Evolutionary conservation across 2,888 invertebrate genomes (phyloP).

Genomic region (Exocentrus adspersus): DNA sequence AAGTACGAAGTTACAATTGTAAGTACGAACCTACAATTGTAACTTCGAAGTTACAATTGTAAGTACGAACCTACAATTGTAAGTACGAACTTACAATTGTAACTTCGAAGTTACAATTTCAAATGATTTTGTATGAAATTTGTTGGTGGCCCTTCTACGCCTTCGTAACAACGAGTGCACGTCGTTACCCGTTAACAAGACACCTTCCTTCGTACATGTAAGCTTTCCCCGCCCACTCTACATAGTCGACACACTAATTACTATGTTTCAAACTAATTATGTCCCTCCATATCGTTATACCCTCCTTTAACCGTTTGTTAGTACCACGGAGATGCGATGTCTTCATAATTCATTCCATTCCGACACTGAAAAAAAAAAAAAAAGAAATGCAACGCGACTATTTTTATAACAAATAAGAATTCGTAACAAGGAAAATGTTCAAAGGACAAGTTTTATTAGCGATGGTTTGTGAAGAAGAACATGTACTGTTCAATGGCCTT

Average conservation of each 20-base stretch:
- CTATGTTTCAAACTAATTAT: slow-evolving; percentile 10
- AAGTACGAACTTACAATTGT: no score
- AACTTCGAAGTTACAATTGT: no score
- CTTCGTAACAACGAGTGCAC: no score
- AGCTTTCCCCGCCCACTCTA: background rate
- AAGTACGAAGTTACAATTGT: no score
- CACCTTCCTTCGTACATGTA: background rate
- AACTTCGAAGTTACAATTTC: no score
- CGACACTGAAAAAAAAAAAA: background rate
- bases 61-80: no score
- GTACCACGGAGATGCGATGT: background rate
- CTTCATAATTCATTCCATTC: background rate
- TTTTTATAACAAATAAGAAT: no score
- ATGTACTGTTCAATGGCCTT: background rate
- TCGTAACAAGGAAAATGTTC: background rate
- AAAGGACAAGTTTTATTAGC: no score
- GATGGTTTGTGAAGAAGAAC: no score
- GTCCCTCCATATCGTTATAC: background rate
- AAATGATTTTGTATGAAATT: no score
- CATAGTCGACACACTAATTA: slow-evolving; percentile 4
- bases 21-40: no score
- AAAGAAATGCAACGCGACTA: background rate
- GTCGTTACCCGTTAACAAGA: background rate
- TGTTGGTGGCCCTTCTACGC: no score
- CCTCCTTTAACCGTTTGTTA: background rate